Evolutionary conservation across 2,797 vertebrate genomes (phyloP), one percentile per base, ranked within the genome.

Genomic region (Petrocephalus sullivani): DNA sequence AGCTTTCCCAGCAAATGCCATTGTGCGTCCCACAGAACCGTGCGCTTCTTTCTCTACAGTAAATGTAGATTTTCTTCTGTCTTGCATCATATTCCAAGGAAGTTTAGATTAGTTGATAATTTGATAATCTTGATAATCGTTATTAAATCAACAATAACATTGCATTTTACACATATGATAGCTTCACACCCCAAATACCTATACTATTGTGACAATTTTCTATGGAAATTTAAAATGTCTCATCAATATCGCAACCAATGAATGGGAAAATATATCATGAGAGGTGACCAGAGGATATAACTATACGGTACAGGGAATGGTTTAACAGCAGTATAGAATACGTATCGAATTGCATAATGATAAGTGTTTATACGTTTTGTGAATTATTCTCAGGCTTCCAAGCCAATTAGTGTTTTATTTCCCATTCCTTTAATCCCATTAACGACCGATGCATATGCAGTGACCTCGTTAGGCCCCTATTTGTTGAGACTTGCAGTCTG

Each of bases 381-480:
- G 58, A 61, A 49, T 51, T 89, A 64, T 87, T 33, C 78, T 53
- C 60, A 49, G 87, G 41, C 86, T 84, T 87, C 86, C 75, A 54
- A 64, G 86, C 82, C 78, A 89, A n/a, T n/a, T 83, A 89, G 10
- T 10, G 46, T 83, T 89, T 84, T 87, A 87, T 87, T 87, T 87
- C 57, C 49, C 51, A 81, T 54, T 82, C 57, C 49, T 87, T 51
- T 89, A 89, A 87, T 87, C 86, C 85, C 58, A 83, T 89, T 87
- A 87, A 87, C 81, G 23, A 23, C 46, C 61, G 75, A 37, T 89
- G 88, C 88, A 85, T 49, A 33, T 37, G 16, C 19, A 87, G 58
- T 86, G 85, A 89, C 84, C 71, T 54, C 53, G 83, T 75, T 88
- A 49, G 75, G 16, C 75, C 37, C 7, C 37, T 81, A 49, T 81